Evolutionary conservation across 2,113 vertebrate species (phyloP).

Genomic region (Urocolius indicus): DNA sequence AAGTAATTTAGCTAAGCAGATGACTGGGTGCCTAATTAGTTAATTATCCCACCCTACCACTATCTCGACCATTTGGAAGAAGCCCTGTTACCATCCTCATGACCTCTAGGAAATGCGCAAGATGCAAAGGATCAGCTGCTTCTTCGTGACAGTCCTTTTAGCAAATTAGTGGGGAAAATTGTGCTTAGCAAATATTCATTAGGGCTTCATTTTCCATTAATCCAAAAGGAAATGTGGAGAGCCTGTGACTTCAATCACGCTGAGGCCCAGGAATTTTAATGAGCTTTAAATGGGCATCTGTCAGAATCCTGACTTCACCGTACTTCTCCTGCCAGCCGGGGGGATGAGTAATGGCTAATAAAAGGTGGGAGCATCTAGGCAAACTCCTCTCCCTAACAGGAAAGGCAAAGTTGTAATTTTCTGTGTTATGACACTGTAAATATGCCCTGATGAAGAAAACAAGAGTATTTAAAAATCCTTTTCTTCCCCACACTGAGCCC

Average conservation of each 20-base stretch:
- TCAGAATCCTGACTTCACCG: constrained; percentile 69
- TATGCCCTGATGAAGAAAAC: constrained; percentile 63
- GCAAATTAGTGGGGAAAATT: constrained; percentile 72
- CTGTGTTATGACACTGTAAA: constrained; percentile 69
- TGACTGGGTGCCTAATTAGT: constrained; percentile 47
- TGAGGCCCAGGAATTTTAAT: constrained; percentile 77
- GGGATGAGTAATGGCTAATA: constrained; percentile 74
- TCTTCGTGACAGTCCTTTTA: constrained; percentile 67
- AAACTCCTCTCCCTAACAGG: constrained; percentile 56
- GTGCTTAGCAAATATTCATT: constrained; percentile 77
- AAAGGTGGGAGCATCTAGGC: constrained; percentile 61
- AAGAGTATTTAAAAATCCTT: constrained; percentile 6
- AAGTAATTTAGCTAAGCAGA: constrained; percentile 65
- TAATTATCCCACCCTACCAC: constrained; percentile 42
- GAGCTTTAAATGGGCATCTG: constrained; percentile 80
- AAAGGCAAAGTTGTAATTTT: constrained; percentile 74
- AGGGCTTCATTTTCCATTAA: constrained; percentile 76
- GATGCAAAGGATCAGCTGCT: constrained; percentile 65
- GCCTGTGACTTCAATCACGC: constrained; percentile 72
- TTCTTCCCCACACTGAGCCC: not conserved
- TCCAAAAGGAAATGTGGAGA: constrained; percentile 72
- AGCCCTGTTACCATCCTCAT: constrained; percentile 22
- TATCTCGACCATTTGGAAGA: constrained; percentile 18
- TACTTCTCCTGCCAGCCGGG: constrained; percentile 68
- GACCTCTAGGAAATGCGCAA: constrained; percentile 50